Evolutionary conservation across 2,888 invertebrate genomes (phyloP).

Genomic region (Onthophagus sagittarius): DNA sequence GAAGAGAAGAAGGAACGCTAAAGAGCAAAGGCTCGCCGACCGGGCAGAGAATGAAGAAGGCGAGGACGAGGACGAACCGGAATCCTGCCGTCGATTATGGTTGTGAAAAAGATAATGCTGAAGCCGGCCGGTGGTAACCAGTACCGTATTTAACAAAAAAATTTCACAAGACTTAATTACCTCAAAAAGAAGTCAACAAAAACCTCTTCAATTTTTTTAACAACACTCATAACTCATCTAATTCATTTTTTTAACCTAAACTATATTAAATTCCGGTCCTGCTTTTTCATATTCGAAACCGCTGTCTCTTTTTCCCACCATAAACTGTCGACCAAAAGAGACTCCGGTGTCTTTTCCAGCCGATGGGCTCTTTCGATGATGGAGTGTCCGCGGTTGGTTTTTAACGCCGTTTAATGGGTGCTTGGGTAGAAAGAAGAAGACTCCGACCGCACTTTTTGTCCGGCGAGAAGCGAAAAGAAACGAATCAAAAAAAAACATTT

Average conservation of each 20-base stretch:
- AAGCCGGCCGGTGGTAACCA: neutral
- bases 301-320: neutral
- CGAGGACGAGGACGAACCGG: constrained; percentile 11
- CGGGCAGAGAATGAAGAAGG: neutral
- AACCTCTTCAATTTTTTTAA: too few relatives aligned
- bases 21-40: neutral
- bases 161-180: neutral
- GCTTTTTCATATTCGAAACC: neutral
- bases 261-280: neutral
- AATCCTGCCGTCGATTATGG: constrained; percentile 20
- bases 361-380: neutral
- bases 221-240: too few relatives aligned
- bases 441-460: neutral
- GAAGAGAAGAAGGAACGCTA: neutral
- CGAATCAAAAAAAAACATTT: neutral
- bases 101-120: constrained; percentile 22
- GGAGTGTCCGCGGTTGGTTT: constrained; percentile 19
- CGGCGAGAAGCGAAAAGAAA: neutral
- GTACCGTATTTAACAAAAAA: neutral
- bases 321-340: neutral
- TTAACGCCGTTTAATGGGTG: neutral
- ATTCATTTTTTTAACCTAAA: neutral
- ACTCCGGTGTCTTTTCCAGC: neutral
- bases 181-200: too few relatives aligned
- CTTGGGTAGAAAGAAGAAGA: neutral